Conservation (phyloP, 1,140 invertebrate genomes). For the Solenopsis invicta region DNA sequence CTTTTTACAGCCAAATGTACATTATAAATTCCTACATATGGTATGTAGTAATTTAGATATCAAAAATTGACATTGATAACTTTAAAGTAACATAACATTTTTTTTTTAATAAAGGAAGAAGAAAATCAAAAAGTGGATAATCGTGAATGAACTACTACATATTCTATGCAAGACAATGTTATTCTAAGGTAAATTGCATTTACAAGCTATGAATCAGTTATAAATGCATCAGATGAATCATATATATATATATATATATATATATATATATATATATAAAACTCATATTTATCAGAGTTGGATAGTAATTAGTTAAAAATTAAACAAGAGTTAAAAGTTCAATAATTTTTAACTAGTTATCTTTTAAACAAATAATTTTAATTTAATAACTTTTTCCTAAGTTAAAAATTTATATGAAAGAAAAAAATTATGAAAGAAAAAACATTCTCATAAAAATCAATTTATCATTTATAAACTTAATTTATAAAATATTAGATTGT, state of each 20-base stretch:
- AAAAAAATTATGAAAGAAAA: no score
- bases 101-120: conserved; percentile 56
- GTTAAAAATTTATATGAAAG: no score
- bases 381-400: no score
- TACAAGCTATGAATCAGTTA: not conserved
- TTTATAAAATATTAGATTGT: no score
- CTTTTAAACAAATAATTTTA: no score
- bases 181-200: conserved; percentile 52
- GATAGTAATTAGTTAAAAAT: no score
- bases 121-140: conserved; percentile 18
- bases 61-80: not conserved
- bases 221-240: not conserved
- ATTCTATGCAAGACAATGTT: conserved; percentile 52
- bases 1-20: conserved; percentile 59
- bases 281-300: no score
- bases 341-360: no score
- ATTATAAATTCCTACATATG: conserved; percentile 49
- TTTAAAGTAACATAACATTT: not conserved
- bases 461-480: no score
- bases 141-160: conserved; percentile 48
- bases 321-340: no score
- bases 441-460: no score
- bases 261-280: not conserved
- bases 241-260: not conserved
- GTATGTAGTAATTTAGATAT: conserved; percentile 35